phyloP scores from a whole-genome alignment of 1,140 invertebrate species.

The Schlechtendalia chinensis region DNA sequence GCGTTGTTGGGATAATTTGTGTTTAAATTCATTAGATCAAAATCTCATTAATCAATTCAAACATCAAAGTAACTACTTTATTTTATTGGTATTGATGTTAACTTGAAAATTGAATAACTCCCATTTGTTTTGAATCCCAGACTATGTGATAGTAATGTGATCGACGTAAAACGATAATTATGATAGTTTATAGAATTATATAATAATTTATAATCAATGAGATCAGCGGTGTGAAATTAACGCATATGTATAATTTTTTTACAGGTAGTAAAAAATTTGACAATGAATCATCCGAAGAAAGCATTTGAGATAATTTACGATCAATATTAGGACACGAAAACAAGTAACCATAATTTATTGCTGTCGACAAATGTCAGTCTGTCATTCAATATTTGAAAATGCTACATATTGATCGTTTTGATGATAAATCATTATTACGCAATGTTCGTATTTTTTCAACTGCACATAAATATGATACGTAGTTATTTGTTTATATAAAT shows the following conservation, averaged over 20 bases:
- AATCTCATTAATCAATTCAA: not conserved
- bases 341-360: not conserved
- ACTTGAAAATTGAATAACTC: not conserved
- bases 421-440: too few relatives aligned
- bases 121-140: not conserved
- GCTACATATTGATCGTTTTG: not conserved
- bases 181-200: too few relatives aligned
- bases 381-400: not conserved
- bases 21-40: not conserved
- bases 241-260: constrained; percentile 5
- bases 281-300: not conserved
- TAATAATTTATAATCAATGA: not conserved
- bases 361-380: not conserved
- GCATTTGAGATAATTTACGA: constrained; percentile 1
- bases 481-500: constrained; percentile 9
- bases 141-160: too few relatives aligned
- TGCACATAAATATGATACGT: not conserved
- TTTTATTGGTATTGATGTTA: not conserved
- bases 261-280: constrained; percentile 37
- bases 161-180: too few relatives aligned
- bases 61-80: constrained; percentile 5
- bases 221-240: not conserved
- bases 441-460: not conserved
- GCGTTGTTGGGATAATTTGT: constrained; percentile 31
- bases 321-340: constrained; percentile 8